Percentiles rank a stretch among this genome's conserved stretches.
These are phyloP conservation scores for Muraenolepis orangiensis DNA, from an alignment of 2,797 vertebrate genomes.

Conservation along the genomic window DNA sequence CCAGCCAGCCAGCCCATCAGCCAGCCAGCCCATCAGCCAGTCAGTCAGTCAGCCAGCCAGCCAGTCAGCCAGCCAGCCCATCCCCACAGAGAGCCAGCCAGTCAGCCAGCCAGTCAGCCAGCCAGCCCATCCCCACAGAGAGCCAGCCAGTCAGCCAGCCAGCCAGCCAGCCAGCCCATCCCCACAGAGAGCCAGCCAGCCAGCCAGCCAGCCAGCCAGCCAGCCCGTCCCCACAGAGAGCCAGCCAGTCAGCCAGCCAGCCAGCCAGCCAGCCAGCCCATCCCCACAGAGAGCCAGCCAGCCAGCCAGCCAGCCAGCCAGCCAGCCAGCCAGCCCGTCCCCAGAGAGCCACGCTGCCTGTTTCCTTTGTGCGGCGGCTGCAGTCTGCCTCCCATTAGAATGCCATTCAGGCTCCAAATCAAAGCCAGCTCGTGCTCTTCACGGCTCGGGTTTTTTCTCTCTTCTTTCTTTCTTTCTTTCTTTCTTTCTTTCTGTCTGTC, in stretches of 20 bases:
- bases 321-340: slow-evolving; percentile 55
- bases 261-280: too few species aligned
- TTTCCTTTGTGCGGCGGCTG: slow-evolving; percentile 68
- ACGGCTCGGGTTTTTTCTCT: slow-evolving; percentile 54
- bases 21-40: slow-evolving; percentile 51
- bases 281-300: too few species aligned
- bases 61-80: too few species aligned
- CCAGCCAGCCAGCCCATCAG: slow-evolving; percentile 45
- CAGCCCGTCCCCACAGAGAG: slow-evolving; percentile 60
- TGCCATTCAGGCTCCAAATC: slow-evolving; percentile 64
- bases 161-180: too few species aligned
- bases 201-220: slow-evolving; percentile 34
- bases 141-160: slow-evolving; percentile 34
- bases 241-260: not conserved
- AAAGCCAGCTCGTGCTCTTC: slow-evolving; percentile 66
- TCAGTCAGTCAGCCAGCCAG: too few species aligned
- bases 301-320: slow-evolving; percentile 26
- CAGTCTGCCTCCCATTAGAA: slow-evolving; percentile 73
- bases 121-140: slow-evolving; percentile 57
- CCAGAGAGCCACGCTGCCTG: slow-evolving; percentile 57
- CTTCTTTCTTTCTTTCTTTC: slow-evolving; percentile 62
- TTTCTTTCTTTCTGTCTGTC: not conserved
- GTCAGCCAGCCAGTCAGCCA: slow-evolving; percentile 26
- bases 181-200: too few species aligned
- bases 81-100: too few species aligned